Base-by-base conservation (phyloP, 2,113 vertebrate genomes). In the Pampusana beccarii region DNA sequence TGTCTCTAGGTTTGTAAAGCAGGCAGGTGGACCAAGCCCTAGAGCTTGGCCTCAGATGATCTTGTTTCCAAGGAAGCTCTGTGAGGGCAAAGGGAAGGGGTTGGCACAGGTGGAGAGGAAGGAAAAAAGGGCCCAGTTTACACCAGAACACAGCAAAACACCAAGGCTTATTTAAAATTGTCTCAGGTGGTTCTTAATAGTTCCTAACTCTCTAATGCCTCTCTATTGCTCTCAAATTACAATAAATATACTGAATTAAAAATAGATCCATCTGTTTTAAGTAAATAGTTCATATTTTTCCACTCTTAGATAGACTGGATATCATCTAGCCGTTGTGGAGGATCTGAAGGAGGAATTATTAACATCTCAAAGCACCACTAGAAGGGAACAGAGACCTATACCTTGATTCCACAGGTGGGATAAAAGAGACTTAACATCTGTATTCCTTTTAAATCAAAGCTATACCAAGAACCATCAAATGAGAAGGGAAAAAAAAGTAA, bases 361-460 rank as follows among this genome's bases (percentile, higher is more conserved):
- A 71, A 33, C 29, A 61, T 62, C 36, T 73, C 5, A 40, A 66
- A 78, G 34, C 36, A 86, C 44, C 16, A 25, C 42, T 40, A 79
- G 33, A 57, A 56, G 11, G 38, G 21, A 89, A 66, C 17, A 62
- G 23, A 83, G 21, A 61, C 16, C 62, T 56, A 17, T 15, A 80
- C 50, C 34, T 87, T 72, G 54, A 61, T 46, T 92, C 38, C 34
- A 87, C 13, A 50, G 48, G 23, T 50, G 11, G 3, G 3, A 85
- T 28, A 79, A 69, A 80, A 36, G 31, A 79, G 13, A 67, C 50
- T 50, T 79, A 88, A 50, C 31, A 85, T 86, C 58, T 83, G n/a
- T 54, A 73, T 90, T 86, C 17, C 38, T 90, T 94, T 77, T 54
- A 91, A 95, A 91, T 91, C 26, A 92, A 86, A 96, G 58, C 34